Percentiles rank a stretch among this genome's conserved stretches.
phyloP scores from a whole-genome alignment of 2,888 invertebrate species.

The Chorisops tibialis region DNA sequence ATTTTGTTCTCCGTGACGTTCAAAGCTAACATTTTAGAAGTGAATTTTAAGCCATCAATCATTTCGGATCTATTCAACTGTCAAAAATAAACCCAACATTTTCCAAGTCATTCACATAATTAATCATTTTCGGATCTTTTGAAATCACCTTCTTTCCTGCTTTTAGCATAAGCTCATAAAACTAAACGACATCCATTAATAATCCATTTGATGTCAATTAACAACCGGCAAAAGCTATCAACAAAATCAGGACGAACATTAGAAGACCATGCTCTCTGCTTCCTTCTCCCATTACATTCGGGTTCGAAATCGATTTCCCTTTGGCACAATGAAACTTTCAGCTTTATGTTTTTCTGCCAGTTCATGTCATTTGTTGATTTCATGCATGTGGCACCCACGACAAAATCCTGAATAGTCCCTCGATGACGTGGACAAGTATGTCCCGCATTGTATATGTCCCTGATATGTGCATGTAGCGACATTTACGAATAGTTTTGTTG shows the following conservation, averaged over 20 bases:
- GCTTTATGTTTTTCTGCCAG: conserved; percentile 14
- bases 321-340: conserved; percentile 19
- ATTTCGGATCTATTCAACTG: too few species aligned
- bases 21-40: too few species aligned
- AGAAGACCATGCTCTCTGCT: neutral
- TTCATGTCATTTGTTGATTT: conserved; percentile 25
- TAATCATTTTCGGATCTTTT: too few species aligned
- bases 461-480: conserved; percentile 1
- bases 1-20: too few species aligned
- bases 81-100: too few species aligned
- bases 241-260: neutral
- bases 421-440: neutral
- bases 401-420: conserved; percentile 9
- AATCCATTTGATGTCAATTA: conserved; percentile 26
- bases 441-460: conserved; percentile 6
- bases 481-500: conserved; percentile 21
- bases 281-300: neutral
- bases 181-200: conserved; percentile 29
- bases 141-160: too few species aligned
- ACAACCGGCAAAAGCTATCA: conserved; percentile 4
- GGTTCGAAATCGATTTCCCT: conserved; percentile 12
- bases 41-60: too few species aligned
- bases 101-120: too few species aligned
- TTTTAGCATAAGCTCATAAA: too few species aligned
- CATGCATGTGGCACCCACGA: neutral